Base-by-base conservation (phyloP, 2,797 vertebrate genomes). In the Cossypha heuglini region DNA sequence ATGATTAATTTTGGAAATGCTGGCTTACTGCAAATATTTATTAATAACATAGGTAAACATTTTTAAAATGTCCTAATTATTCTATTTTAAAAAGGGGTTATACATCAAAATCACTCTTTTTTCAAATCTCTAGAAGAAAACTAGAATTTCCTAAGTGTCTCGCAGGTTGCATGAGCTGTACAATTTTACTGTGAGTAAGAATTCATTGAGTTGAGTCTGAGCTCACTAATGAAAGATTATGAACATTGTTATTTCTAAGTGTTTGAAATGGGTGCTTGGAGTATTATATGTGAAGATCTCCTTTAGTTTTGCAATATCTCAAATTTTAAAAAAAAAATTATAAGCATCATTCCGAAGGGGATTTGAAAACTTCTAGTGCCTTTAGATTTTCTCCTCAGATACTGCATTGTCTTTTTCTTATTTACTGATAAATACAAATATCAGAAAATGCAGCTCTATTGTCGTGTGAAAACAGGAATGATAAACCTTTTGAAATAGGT, bases 101-200 rank as follows among this genome's bases (percentile, higher is more conserved):
- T 55, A 33, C 9, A 20, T 42, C 18, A 52, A 28, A n/a, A 40
- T 85, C 45, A 19, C 3, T 58, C 35, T 74, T 69, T 38, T 90
- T 55, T 28, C 9, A 46, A 90, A 46, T 3, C 4, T 84, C 31
- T 40, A 5, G 66, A 75, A 81, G 25, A 21, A 57, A 90, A 29
- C 21, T 45, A 75, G 22, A 28, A 52, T 91, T 93, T 88, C 75
- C 11, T 26, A 85, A 73, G 29, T 81, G 29, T 66, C 48, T 78
- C 79, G 24, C 40, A 37, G 88, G 48, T 96, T 59, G 37, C 67
- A 92, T 74, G 68, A 89, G 46, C 45, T 88, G 43, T 77, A 63
- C 21, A 87, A 58, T 94, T 97, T 96, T 68, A 88, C 26, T 72
- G 86, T 49, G 75, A 95, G 40, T 21, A 93, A 58, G 40, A 96